phyloP scores from a whole-genome alignment of 2,113 vertebrate genomes.

The Panthera tigris region DNA sequence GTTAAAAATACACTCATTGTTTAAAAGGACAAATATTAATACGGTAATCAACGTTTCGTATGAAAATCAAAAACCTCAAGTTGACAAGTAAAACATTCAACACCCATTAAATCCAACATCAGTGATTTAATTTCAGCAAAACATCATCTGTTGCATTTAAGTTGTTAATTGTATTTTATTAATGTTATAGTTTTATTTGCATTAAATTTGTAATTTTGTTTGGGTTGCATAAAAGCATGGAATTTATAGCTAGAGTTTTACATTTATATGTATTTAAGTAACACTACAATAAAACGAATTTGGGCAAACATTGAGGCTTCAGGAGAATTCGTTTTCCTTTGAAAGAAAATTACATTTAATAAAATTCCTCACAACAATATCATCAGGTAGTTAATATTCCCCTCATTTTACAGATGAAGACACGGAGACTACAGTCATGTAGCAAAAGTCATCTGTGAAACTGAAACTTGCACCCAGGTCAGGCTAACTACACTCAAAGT shows the following conservation, averaged over 20 bases:
- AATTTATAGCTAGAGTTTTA: conserved; percentile 47
- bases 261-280: conserved; percentile 5
- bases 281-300: not conserved
- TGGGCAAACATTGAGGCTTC: not conserved
- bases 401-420: not conserved
- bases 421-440: not conserved
- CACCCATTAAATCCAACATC: conserved; percentile 12
- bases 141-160: conserved; percentile 10
- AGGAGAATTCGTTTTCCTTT: conserved; percentile 47
- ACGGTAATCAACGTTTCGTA: conserved; percentile 12
- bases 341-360: not conserved
- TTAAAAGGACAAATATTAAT: conserved; percentile 57
- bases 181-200: not conserved
- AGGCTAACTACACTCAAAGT: not conserved
- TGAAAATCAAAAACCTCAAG: conserved; percentile 49
- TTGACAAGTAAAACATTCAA: conserved; percentile 52
- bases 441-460: conserved; percentile 14
- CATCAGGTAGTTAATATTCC: not conserved
- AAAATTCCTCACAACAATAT: conserved; percentile 1
- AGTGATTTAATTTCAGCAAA: conserved; percentile 56
- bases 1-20: conserved; percentile 45
- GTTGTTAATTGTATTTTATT: conserved; percentile 51
- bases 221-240: conserved; percentile 26
- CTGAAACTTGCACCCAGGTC: not conserved
- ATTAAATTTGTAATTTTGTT: conserved; percentile 59